Conservation (phyloP, 2,797 vertebrate genomes). For the Argentina silus region DNA sequence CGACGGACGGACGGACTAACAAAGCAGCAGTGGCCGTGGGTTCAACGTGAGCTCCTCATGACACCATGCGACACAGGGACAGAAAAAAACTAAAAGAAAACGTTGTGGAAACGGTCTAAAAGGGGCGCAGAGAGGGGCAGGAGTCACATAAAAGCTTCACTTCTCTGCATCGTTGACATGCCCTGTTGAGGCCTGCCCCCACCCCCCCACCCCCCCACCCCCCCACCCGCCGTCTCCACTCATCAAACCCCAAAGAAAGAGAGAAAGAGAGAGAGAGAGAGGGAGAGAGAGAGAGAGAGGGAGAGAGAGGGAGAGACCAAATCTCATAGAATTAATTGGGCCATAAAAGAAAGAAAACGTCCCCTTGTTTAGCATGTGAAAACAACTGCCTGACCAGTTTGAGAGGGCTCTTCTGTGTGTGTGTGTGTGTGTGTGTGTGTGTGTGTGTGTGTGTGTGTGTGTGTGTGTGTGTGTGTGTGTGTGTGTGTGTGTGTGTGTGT, state of each 20-base stretch:
- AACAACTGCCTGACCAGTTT: not conserved
- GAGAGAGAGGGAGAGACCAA: not conserved
- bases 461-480: too few species aligned
- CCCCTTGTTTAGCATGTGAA: constrained; percentile 16
- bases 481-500: too few species aligned
- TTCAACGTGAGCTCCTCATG: constrained; percentile 21
- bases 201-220: constrained; percentile 1
- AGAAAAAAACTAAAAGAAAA: not conserved
- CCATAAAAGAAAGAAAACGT: constrained; percentile 22
- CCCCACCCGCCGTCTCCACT: not conserved
- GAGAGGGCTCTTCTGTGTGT: not conserved
- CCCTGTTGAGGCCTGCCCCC: not conserved
- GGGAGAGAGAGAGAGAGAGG: too few species aligned
- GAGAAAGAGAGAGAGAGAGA: not conserved
- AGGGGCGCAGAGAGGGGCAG: constrained; percentile 1
- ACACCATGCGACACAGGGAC: constrained; percentile 33
- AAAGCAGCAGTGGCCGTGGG: not conserved
- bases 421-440: too few species aligned
- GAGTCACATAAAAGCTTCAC: not conserved
- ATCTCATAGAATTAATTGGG: constrained; percentile 18
- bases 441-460: too few species aligned
- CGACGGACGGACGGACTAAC: not conserved
- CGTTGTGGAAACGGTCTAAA: not conserved
- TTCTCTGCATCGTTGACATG: not conserved
- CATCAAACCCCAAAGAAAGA: constrained; percentile 3